These are phyloP conservation scores for Melanostoma scalare DNA, from an alignment of 2,888 invertebrate genomes.

Conservation along the genomic window DNA sequence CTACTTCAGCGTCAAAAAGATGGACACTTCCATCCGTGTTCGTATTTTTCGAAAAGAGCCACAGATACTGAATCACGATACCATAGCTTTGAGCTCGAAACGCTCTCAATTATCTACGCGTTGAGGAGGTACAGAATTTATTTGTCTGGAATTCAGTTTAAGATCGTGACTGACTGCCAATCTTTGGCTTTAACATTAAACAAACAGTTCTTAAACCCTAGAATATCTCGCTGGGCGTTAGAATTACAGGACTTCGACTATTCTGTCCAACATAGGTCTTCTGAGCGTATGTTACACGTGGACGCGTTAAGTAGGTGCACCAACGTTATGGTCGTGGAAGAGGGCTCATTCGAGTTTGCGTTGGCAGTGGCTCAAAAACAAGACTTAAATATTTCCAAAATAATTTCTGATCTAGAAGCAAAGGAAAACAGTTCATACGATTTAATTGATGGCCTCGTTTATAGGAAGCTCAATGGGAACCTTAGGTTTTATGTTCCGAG, in stretches of 20 bases:
- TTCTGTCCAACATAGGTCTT: constrained; percentile 69
- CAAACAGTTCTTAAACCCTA: constrained; percentile 72
- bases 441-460: constrained; percentile 48
- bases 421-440: constrained; percentile 26
- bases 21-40: constrained; percentile 75
- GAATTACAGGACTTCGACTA: constrained; percentile 72
- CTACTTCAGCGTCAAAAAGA: constrained; percentile 61
- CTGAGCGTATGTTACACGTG: constrained; percentile 75
- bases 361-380: constrained; percentile 30
- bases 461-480: constrained; percentile 35
- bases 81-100: constrained; percentile 77
- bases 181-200: constrained; percentile 71
- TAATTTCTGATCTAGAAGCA: constrained; percentile 9
- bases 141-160: no score
- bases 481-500: constrained; percentile 66
- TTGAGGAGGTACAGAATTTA: no score
- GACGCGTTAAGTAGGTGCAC: constrained; percentile 75
- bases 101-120: constrained; percentile 75
- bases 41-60: constrained; percentile 76
- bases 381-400: constrained; percentile 1
- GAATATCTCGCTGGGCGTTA: constrained; percentile 72
- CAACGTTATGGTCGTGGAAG: constrained; percentile 22
- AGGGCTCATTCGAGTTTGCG: constrained; percentile 23
- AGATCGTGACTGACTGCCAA: no score
- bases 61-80: constrained; percentile 74